Percentiles rank a stretch among this genome's conserved stretches.
phyloP scores from a whole-genome alignment of 2,113 vertebrate genomes.

The Myotis davidii region DNA sequence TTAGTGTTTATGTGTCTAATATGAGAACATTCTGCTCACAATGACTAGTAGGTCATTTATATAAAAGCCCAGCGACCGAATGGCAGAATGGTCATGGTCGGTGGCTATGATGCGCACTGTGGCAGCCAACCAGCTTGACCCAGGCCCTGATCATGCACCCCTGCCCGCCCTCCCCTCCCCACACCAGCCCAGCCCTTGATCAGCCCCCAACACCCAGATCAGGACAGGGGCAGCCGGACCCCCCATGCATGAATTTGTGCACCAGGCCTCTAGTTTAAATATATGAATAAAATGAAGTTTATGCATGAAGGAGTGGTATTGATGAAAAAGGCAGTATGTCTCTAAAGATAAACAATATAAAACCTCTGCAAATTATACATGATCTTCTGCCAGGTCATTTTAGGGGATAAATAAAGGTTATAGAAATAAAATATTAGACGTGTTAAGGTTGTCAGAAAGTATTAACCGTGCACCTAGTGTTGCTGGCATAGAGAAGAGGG shows the following conservation, averaged over 20 bases:
- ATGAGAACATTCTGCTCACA: neutral
- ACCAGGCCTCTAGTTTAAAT: neutral
- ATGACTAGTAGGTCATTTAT: neutral
- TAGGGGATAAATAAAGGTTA: neutral
- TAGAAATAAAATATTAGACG: constrained; percentile 24
- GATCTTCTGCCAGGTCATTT: neutral
- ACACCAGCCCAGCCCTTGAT: too few species aligned
- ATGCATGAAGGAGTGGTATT: neutral
- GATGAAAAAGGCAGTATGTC: neutral
- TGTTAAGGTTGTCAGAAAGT: neutral
- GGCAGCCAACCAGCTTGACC: too few species aligned
- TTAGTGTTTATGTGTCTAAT: neutral
- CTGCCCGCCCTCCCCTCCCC: rapidly evolving
- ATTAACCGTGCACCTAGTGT: neutral
- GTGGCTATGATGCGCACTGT: too few species aligned
- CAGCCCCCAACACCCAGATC: too few species aligned
- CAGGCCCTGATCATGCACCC: rapidly evolving
- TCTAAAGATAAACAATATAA: neutral
- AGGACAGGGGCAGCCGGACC: too few species aligned
- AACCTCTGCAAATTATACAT: neutral
- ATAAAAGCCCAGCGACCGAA: too few species aligned
- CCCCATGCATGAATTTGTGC: too few species aligned
- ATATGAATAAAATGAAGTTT: neutral
- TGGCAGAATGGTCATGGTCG: too few species aligned
- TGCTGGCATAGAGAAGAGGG: neutral